Conservation (phyloP, 2,113 vertebrate species). For the Columba janthina region DNA sequence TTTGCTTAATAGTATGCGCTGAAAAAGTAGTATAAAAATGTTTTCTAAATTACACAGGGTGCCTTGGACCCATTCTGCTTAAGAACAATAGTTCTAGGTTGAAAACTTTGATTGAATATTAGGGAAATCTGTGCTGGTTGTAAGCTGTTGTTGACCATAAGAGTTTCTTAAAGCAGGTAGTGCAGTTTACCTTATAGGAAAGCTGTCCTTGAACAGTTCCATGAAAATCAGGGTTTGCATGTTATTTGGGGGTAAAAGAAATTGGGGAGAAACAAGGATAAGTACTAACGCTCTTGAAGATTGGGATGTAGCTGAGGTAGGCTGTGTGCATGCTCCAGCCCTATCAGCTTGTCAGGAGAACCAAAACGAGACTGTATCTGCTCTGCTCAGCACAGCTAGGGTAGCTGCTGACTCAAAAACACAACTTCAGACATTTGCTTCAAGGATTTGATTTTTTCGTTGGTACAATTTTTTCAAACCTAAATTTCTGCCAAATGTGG, state of each 20-base stretch:
- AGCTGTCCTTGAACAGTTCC: not conserved
- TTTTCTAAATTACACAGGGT: not conserved
- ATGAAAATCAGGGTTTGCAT: not conserved
- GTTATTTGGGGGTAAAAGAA: not conserved
- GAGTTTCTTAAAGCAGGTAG: not conserved
- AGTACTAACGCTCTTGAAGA: not conserved
- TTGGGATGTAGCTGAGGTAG: not conserved
- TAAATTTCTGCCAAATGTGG: not conserved
- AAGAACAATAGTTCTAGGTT: not conserved
- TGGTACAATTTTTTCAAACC: not conserved
- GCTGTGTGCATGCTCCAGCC: rapidly evolving
- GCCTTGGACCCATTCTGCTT: not conserved
- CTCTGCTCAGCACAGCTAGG: not conserved
- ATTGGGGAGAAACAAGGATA: not conserved
- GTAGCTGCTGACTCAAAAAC: not conserved
- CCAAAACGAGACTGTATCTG: not conserved
- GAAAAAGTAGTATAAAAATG: not conserved
- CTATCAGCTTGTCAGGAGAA: not conserved
- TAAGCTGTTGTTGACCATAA: not conserved
- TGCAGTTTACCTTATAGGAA: not conserved
- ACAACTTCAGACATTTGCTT: not conserved
- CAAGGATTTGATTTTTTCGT: not conserved
- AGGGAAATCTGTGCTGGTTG: not conserved
- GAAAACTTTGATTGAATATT: not conserved
- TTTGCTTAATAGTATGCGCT: not conserved